Evolutionary conservation across 2,888 invertebrate species (phyloP), one percentile per base, ranked within the genome.

Genomic region (Synanthedon vespiformis): DNA sequence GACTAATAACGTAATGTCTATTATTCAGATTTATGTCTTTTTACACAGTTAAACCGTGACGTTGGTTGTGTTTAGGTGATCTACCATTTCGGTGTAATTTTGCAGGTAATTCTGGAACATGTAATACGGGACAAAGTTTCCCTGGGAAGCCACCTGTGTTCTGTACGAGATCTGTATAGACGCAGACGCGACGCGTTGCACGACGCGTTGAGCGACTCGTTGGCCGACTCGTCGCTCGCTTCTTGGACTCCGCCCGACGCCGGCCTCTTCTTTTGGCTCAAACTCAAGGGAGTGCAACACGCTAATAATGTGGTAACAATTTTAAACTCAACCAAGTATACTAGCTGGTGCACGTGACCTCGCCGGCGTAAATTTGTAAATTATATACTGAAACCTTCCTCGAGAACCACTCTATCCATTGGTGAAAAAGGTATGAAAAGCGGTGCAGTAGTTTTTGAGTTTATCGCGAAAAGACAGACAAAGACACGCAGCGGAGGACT

Each of bases 261-360:
- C 2, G 95, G 95, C 0, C 91, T 95, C 88, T 95, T 94, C 76
- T 85, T 94, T 44, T 95, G 95, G 95, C 80, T 94, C 51, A 89
- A 90, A 62, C 90, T 94, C 0, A 80, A 79, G 3, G 92, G 89
- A 0, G 88, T 95, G 0, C 78, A 89, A 2, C 94, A 95, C 67
- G 92, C 94, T 1, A 91, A 91, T 72, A 89, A 91, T 54, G 90
- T 95, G 91, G 90, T 94, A 12, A 89, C 72, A 55, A 5, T 8
- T 22, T 44, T 11, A 1, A 22, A 22, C 22, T 22, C 22, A 5
- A 41, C 4, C 18, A 1, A 18, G 2, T 18, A 18, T 18, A 3
- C 2, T 16, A 16, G 16, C 2, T 3, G 18, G 2, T 18, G 18
- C 18, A 2, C 18, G 18, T 3, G 18, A 18, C 18, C 3, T 18